These are phyloP conservation scores for Nibea coibor DNA, from an alignment of 2,113 vertebrate species.

Conservation along the genomic window DNA sequence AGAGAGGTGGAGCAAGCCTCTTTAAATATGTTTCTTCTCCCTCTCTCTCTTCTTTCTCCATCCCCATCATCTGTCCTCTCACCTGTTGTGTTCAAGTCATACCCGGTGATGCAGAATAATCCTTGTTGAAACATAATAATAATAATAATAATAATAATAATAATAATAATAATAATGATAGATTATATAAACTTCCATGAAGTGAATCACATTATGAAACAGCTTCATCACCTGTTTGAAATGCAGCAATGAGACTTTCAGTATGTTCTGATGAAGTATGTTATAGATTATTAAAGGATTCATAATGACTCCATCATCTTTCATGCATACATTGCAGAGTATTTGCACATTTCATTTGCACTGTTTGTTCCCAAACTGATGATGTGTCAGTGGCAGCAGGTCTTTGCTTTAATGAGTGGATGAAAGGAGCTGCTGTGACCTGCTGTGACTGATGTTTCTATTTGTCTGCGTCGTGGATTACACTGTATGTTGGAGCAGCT, in stretches of 20 bases:
- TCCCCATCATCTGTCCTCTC: no score
- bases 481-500: neutral
- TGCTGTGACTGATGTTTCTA: neutral
- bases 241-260: conserved; percentile 3
- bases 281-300: conserved; percentile 12
- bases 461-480: neutral
- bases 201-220: conserved; percentile 16
- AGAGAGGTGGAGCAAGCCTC: no score
- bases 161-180: no score
- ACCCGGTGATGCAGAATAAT: no score
- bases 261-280: neutral
- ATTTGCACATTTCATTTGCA: neutral
- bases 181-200: neutral
- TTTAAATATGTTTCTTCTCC: no score
- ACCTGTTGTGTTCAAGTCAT: no score
- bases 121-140: no score
- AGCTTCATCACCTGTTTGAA: conserved; percentile 12
- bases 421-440: conserved; percentile 9
- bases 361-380: neutral
- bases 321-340: neutral
- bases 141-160: no score
- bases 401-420: neutral
- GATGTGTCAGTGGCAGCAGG: neutral
- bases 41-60: no score
- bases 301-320: neutral